Percentiles rank a stretch among this genome's conserved stretches.
Evolutionary conservation across 1,140 invertebrate genomes (phyloP).

Genomic region (Venturia canescens): DNA sequence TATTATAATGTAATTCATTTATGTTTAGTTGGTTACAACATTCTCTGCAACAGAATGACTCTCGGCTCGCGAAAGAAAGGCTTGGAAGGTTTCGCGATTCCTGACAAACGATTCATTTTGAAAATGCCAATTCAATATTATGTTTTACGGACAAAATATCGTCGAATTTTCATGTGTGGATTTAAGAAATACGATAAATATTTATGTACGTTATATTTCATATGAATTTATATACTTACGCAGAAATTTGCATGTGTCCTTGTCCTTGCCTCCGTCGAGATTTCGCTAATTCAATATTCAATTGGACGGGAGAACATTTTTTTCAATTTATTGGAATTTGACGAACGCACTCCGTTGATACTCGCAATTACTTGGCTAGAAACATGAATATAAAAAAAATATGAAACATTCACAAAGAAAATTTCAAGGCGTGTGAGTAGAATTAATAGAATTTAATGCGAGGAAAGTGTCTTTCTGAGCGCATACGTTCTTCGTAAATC

Average conservation of each 20-base stretch:
- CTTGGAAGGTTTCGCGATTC: not conserved
- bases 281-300: not conserved
- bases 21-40: not conserved
- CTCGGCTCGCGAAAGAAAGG: not conserved
- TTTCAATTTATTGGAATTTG: not conserved
- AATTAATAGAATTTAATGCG: not conserved
- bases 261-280: no score
- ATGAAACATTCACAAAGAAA: not conserved
- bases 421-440: constrained; percentile 11
- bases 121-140: constrained; percentile 24
- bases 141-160: not conserved
- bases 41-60: not conserved
- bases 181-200: no score
- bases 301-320: not conserved
- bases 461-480: not conserved
- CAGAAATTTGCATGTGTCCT: no score
- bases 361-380: no score
- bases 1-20: not conserved
- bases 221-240: no score
- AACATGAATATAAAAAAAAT: not conserved
- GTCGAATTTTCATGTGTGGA: not conserved
- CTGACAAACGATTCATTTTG: not conserved
- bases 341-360: no score
- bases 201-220: no score
- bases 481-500: not conserved